phyloP scores from a whole-genome alignment of 2,888 invertebrate species.

The Enchytraeus crypticus region DNA sequence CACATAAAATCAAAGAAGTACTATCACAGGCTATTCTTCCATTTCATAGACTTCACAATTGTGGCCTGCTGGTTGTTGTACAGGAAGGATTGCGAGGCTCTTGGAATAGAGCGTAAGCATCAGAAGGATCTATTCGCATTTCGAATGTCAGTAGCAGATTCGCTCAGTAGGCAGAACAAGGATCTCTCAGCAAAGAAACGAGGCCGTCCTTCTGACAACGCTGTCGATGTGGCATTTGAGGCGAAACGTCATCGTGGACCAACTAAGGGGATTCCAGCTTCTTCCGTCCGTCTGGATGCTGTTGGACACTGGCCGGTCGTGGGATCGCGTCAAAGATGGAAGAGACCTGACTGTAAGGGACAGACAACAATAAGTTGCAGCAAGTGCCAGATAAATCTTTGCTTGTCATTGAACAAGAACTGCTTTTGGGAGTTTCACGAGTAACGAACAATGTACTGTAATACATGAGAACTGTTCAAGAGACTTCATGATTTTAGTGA shows the following conservation, averaged over 20 bases:
- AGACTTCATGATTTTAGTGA: too few species aligned
- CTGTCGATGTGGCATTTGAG: background rate
- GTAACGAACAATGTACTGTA: too few species aligned
- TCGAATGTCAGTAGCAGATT: background rate
- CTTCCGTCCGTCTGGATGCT: background rate
- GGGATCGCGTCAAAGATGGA: background rate
- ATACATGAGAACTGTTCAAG: too few species aligned
- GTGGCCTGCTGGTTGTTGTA: background rate
- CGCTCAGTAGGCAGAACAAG: background rate
- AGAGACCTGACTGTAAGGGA: background rate
- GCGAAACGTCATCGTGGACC: background rate
- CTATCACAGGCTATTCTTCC: background rate
- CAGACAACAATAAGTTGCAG: background rate
- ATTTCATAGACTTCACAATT: background rate
- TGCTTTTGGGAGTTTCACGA: background rate
- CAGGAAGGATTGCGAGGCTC: too few species aligned
- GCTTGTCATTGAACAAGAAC: background rate
- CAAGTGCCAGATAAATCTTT: background rate
- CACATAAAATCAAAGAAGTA: background rate
- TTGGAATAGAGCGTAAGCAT: too few species aligned
- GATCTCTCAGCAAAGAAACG: background rate
- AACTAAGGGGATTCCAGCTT: background rate
- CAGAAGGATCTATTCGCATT: too few species aligned
- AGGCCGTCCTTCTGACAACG: background rate
- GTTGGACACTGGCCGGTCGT: background rate